A percentile compares a stretch with the other conserved stretches of the same genome.
Conservation (phyloP, 92 coral and sea anemone genomes). For the Micromussa lordhowensis region DNA sequence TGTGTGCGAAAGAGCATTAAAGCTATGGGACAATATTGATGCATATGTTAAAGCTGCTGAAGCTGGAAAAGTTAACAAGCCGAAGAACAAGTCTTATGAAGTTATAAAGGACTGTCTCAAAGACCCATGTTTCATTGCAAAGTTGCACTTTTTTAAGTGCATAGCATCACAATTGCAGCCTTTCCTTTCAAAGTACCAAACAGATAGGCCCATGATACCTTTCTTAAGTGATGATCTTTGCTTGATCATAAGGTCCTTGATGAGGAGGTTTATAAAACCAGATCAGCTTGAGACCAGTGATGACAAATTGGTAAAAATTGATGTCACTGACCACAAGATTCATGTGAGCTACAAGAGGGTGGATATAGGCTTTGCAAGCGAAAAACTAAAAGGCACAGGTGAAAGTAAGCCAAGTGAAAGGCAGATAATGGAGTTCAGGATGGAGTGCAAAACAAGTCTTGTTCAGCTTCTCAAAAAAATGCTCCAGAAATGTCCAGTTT, state of each 20-base stretch:
- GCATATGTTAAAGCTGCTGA: conserved; percentile 61
- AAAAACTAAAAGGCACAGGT: conserved; percentile 31
- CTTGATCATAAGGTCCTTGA: conserved; percentile 29
- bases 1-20: conserved; percentile 62
- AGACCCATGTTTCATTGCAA: conserved; percentile 34
- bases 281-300: conserved; percentile 27
- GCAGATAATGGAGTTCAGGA: conserved; percentile 50
- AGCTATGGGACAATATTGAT: conserved; percentile 57
- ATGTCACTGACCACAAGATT: conserved; percentile 33
- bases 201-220: conserved; percentile 41
- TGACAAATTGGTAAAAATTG: conserved; percentile 37
- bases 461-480: conserved; percentile 35
- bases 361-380: conserved; percentile 48
- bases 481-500: conserved; percentile 46
- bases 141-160: conserved; percentile 41
- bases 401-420: conserved; percentile 43
- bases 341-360: conserved; percentile 35
- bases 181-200: conserved; percentile 55
- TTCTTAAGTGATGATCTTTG: conserved; percentile 38
- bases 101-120: conserved; percentile 50
- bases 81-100: conserved; percentile 22
- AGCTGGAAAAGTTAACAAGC: conserved; percentile 23
- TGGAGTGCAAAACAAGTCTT: conserved; percentile 40
- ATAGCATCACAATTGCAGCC: conserved; percentile 57
- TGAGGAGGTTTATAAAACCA: conserved; percentile 36